Conservation (phyloP, 2,888 invertebrate species). For the Tridacna crocea region DNA sequence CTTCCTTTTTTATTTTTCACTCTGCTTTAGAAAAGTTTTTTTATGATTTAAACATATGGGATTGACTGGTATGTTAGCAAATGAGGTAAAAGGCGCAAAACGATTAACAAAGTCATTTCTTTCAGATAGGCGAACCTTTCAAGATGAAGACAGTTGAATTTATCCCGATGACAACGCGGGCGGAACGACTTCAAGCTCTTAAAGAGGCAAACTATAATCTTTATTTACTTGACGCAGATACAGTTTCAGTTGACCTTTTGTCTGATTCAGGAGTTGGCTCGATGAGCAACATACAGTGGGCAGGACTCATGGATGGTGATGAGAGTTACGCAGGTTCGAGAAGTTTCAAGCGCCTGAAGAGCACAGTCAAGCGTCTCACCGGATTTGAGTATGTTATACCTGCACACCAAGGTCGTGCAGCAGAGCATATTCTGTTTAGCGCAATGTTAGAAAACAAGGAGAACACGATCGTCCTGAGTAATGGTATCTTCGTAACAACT, state of each 20-base stretch:
- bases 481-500: conserved; percentile 45
- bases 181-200: background rate
- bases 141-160: conserved; percentile 10
- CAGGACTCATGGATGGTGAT: conserved; percentile 4
- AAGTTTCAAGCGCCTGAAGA: conserved; percentile 20
- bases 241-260: conserved; percentile 6
- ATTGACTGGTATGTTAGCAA: too few species aligned
- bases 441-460: conserved; percentile 16
- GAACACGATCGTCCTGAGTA: conserved; percentile 18
- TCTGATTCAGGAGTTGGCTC: conserved; percentile 10
- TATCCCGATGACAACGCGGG: conserved; percentile 3
- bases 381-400: conserved; percentile 25
- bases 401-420: conserved; percentile 45
- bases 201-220: background rate
- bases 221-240: background rate
- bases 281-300: conserved; percentile 4
- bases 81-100: too few species aligned
- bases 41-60: too few species aligned
- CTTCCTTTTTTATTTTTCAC: too few species aligned
- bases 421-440: conserved; percentile 27
- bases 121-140: conserved; percentile 22
- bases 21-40: too few species aligned
- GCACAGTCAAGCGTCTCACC: conserved; percentile 3
- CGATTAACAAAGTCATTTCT: too few species aligned
- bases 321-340: conserved; percentile 17